A percentile compares a stretch with the other conserved stretches of the same genome.
phyloP scores from a whole-genome alignment of 2,797 vertebrate species.

The Neosilurus mollespiculum region DNA sequence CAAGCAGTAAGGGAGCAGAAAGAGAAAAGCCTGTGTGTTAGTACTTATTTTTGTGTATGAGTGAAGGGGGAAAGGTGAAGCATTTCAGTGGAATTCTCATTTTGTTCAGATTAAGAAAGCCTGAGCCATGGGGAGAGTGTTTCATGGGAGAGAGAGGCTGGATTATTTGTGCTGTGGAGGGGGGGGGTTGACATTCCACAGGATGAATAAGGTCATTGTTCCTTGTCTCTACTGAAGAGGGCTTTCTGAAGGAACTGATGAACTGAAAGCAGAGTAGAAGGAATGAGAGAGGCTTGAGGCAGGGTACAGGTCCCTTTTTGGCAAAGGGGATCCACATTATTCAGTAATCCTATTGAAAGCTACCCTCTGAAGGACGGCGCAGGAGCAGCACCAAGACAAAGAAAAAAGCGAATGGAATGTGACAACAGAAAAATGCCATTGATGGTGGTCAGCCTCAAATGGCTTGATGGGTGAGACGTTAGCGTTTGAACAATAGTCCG shows the following conservation, averaged over 20 bases:
- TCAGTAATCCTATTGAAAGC: constrained; percentile 83
- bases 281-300: constrained; percentile 58
- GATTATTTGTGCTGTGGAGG: constrained; percentile 57
- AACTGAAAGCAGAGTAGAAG: constrained; percentile 74
- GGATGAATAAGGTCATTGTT: constrained; percentile 85
- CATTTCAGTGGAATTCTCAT: constrained; percentile 75
- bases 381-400: constrained; percentile 65
- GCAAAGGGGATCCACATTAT: constrained; percentile 66
- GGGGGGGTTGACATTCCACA: constrained; percentile 73
- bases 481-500: constrained; percentile 53
- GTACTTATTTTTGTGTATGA: constrained; percentile 23
- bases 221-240: constrained; percentile 74
- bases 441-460: constrained; percentile 72
- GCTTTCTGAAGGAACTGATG: constrained; percentile 77
- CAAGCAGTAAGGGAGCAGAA: constrained; percentile 24
- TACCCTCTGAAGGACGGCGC: constrained; percentile 74
- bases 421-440: constrained; percentile 77
- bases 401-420: constrained; percentile 77
- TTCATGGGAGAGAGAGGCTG: constrained; percentile 61
- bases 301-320: constrained; percentile 69
- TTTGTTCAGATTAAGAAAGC: constrained; percentile 77
- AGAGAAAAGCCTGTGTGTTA: constrained; percentile 7
- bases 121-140: constrained; percentile 46
- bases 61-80: constrained; percentile 60
- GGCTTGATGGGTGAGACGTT: constrained; percentile 69